Base-by-base conservation (phyloP, 2,797 vertebrate genomes). In the Ataeniobius toweri region DNA sequence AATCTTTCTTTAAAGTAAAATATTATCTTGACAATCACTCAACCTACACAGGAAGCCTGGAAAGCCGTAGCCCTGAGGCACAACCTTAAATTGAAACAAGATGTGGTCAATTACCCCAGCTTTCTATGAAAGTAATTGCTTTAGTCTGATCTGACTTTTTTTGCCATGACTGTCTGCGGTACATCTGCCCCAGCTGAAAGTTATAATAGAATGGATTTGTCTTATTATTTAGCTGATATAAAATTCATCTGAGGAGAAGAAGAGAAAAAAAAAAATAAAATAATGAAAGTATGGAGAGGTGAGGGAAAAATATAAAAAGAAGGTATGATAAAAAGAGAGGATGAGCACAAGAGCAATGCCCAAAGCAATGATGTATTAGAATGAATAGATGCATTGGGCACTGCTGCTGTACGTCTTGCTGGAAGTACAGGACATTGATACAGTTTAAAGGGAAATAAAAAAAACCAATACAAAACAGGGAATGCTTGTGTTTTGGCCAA, bases 101-200 rank as follows among this genome's bases (percentile, higher is more conserved):
- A 90, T 89, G 81, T 50, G 80, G 81, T 78, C 86, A 91, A 86
- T 91, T 90, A 90, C 75, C 73, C 79, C 73, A 77, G 72, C 73
- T 77, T 82, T 83, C 74, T 71, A 83, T 68, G 81, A 85, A 91
- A 81, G 73, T 84, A 92, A 90, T 88, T 82, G 77, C 70, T 85
- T 80, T 83, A 71, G 82, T 86, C 76, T 85, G 65, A 89, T 91
- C 79, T 71, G 80, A 75, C 58, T 36, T 16, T 10, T 39, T 65
- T 5, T 41, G 63, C 36, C 13, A 76, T 4, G 74, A 77, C 61
- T 61, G 65, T 80, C 69, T 41, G 3, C 56, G 73, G 61, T 71
- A 73, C 70, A 79, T 68, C 44, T 41, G 71, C 73, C 61, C 73
- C 41, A 55, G 71, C 51, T 44, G 56, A 73, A 81, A 26, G 63